Percentiles rank a stretch among this genome's conserved stretches.
These are phyloP conservation scores for Oncorhynchus keta DNA, from an alignment of 2,113 vertebrate genomes.

Conservation along the genomic window DNA sequence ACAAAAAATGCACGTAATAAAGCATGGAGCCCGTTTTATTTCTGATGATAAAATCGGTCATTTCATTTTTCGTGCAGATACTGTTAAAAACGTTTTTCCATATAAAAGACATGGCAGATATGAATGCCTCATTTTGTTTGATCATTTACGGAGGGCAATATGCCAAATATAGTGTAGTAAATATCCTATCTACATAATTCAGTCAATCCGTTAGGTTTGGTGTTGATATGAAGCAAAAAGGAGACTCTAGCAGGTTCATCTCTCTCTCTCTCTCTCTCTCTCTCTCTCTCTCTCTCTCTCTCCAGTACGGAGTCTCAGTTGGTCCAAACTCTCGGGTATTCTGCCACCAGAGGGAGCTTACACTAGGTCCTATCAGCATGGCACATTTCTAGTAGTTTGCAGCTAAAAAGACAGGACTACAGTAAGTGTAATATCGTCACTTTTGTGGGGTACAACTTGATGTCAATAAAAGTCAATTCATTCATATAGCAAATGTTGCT, in stretches of 20 bases:
- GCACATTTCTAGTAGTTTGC: not conserved
- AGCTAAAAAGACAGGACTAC: too few species aligned
- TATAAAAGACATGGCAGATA: not conserved
- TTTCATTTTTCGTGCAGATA: constrained; percentile 30
- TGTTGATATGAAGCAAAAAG: constrained; percentile 35
- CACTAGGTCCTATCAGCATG: not conserved
- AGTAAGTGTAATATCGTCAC: too few species aligned
- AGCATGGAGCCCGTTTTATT: not conserved
- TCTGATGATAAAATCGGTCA: constrained; percentile 27
- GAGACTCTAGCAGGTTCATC: constrained; percentile 22
- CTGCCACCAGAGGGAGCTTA: constrained; percentile 31
- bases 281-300: too few species aligned
- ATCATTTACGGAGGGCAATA: constrained; percentile 6
- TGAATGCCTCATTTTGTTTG: constrained; percentile 30
- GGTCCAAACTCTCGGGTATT: constrained; percentile 39
- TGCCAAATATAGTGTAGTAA: not conserved
- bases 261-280: constrained; percentile 11
- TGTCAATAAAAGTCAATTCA: too few species aligned
- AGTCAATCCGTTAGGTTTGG: constrained; percentile 12
- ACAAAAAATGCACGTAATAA: constrained; percentile 11
- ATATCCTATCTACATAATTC: constrained; percentile 13
- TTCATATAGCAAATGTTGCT: too few species aligned
- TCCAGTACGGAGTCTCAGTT: constrained; percentile 55
- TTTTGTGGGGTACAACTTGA: too few species aligned
- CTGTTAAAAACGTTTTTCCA: constrained; percentile 21